A percentile compares a stretch with the other conserved stretches of the same genome.
Evolutionary conservation across 2,888 invertebrate genomes (phyloP).

Genomic region (Phasia obesa): DNA sequence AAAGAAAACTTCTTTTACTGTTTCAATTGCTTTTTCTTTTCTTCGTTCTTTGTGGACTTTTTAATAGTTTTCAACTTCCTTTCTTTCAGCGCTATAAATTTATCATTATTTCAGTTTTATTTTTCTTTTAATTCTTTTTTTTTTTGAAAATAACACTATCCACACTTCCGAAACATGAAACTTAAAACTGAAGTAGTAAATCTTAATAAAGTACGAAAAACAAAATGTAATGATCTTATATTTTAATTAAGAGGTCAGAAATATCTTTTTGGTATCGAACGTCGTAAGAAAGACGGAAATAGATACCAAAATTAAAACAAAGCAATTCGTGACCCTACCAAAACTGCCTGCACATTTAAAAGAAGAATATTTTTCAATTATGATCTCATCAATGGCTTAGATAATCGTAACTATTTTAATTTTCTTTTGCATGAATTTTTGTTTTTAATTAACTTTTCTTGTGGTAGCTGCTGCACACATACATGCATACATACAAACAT

Average conservation of each 20-base stretch:
- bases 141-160: too few relatives aligned
- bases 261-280: neutral
- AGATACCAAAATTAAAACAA: neutral
- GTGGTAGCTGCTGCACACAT: too few relatives aligned
- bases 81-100: constrained; percentile 55
- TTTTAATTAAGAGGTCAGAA: constrained; percentile 62
- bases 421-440: constrained; percentile 14
- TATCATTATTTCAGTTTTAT: constrained; percentile 61
- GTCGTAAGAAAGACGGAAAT: neutral
- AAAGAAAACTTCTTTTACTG: constrained; percentile 42
- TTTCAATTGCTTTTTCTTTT: constrained; percentile 30
- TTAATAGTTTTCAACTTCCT: constrained; percentile 59
- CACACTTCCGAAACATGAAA: constrained; percentile 59
- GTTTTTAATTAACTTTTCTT: constrained; percentile 49
- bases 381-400: constrained; percentile 16
- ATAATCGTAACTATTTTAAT: constrained; percentile 28
- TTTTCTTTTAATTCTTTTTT: constrained; percentile 15
- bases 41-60: constrained; percentile 6
- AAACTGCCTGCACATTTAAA: too few relatives aligned
- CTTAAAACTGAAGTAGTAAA: constrained; percentile 54
- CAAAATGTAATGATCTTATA: constrained; percentile 55
- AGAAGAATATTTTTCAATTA: neutral
- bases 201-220: constrained; percentile 32
- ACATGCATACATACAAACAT: too few relatives aligned
- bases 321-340: too few relatives aligned